Conservation (phyloP, 2,888 invertebrate species). For the Stegophylla sp. region DNA sequence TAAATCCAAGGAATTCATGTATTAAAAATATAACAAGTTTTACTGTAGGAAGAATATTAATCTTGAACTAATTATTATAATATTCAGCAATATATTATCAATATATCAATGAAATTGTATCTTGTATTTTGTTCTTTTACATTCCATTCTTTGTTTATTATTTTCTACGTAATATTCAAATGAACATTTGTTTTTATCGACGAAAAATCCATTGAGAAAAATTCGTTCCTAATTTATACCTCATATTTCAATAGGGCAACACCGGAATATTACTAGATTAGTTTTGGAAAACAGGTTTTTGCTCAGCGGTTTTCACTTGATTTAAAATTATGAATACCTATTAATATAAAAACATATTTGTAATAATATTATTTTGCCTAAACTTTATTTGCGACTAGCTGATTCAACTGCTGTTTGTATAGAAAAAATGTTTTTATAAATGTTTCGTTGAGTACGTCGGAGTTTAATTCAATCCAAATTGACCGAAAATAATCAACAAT, state of each 20-base stretch:
- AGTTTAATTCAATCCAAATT: no score
- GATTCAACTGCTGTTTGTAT: no score
- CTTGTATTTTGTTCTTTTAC: neutral
- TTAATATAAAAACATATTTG: no score
- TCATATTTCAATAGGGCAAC: neutral
- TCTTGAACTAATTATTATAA: conserved; percentile 29
- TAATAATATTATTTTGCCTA: no score
- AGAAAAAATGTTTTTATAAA: no score
- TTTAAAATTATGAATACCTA: neutral
- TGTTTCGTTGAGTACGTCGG: no score
- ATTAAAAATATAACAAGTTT: no score
- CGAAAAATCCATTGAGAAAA: neutral
- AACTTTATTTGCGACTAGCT: no score
- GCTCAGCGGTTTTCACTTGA: neutral
- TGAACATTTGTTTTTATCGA: neutral
- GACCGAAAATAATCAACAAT: no score
- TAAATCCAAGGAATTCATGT: neutral
- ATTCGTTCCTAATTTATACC: neutral
- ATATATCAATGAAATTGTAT: neutral
- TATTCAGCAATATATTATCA: neutral
- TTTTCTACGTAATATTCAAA: no score
- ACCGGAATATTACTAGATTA: neutral
- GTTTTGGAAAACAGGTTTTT: neutral
- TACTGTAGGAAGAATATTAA: conserved; percentile 9
- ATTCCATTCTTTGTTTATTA: neutral